Evolutionary conservation across 2,888 invertebrate genomes (phyloP), one percentile per base, ranked within the genome.

Genomic region (Drepana falcataria): DNA sequence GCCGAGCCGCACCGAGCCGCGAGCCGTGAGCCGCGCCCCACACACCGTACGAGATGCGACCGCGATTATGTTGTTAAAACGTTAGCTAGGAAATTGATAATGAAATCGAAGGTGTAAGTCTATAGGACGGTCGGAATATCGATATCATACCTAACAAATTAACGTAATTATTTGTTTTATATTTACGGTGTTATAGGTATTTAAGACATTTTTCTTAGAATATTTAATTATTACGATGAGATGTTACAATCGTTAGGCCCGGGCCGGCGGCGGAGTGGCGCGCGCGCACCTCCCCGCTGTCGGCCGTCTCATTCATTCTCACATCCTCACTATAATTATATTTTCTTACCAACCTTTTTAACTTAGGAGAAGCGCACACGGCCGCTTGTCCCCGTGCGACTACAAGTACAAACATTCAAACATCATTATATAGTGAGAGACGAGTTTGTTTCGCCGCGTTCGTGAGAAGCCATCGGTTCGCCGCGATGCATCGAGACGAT

Each of bases 1-100:
- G 59, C 55, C 55, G 56, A 48, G 55, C 61, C 59, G 62, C 60
- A 61, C 59, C 56, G 55, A 59, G 65, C 59, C 63, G 59, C 58
- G 63, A 63, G 61, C 55, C 60, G 59, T 58, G 60, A 59, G 61
- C 68, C 73, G 68, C 63, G 73, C 74, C 73, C 75, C 79, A 73
- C 76, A 74, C 77, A 76, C 79, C 79, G 78, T 82, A 81, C 63
- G 81, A 83, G 85, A 84, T 83, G 86, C 84, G 86, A 83, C 87
- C 87, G 86, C 87, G 79, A 83, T 86, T 85, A 85, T 77, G 81
- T 91, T 90, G 87, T 91, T 91, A 85, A 85, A 88, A 87, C 87
- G 85, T 90, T 91, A 91, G 91, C 90, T 91, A 91, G 91, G 90
- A 91, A 91, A 91, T 89, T 91, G 90, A 90, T 88, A 88, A 90